phyloP scores from a whole-genome alignment of 2,113 vertebrate species.

The Labeo rohita region DNA sequence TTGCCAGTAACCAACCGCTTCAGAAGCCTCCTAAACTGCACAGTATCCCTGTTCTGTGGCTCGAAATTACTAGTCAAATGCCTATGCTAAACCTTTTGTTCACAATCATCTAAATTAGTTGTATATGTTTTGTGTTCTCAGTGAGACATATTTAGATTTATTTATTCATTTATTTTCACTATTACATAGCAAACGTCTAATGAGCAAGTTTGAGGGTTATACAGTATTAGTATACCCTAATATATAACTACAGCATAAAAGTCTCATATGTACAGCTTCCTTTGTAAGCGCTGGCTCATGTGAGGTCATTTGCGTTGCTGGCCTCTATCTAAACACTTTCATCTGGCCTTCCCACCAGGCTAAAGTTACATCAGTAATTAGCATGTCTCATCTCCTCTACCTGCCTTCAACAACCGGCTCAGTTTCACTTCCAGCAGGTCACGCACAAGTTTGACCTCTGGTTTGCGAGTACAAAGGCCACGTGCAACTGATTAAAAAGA shows the following conservation, averaged over 20 bases:
- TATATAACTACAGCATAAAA: neutral
- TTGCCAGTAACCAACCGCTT: neutral
- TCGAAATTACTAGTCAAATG: neutral
- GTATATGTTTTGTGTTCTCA: neutral
- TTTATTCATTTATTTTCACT: too few relatives aligned
- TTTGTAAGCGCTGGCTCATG: neutral
- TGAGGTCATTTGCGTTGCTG: neutral
- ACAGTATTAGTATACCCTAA: neutral
- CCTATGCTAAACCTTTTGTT: neutral
- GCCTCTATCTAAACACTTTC: slow-evolving; percentile 26
- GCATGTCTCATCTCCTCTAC: slow-evolving; percentile 35
- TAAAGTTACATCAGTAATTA: slow-evolving; percentile 52
- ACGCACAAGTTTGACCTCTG: neutral
- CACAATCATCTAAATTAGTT: neutral
- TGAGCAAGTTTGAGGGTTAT: neutral
- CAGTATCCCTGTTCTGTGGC: neutral
- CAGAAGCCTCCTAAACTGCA: neutral
- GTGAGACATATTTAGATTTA: neutral
- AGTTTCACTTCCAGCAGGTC: neutral
- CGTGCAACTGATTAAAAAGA: neutral
- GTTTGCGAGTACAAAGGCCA: neutral
- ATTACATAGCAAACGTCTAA: neutral
- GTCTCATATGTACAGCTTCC: neutral
- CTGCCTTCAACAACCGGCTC: neutral
- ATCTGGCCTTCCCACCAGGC: slow-evolving; percentile 49